Conservation (phyloP, 2,113 vertebrate species). For the Erinaceus europaeus region DNA sequence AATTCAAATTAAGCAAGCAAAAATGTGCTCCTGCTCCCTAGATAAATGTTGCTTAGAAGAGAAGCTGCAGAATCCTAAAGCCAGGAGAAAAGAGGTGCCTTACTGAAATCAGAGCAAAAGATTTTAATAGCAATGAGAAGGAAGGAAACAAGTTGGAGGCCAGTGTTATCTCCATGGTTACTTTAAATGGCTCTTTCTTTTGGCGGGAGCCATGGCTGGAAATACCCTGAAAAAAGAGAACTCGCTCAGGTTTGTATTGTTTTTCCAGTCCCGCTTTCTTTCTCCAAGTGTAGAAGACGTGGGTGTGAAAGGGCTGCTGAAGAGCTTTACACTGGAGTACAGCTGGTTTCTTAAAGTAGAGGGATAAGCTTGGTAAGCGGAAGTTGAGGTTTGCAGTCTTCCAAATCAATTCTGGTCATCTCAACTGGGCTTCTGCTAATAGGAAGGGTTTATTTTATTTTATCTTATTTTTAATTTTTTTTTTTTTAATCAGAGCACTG, state of each 20-base stretch:
- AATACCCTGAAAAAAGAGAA: not conserved
- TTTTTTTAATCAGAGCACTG: too few species aligned
- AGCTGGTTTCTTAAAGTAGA: constrained; percentile 15
- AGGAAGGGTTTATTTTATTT: too few species aligned
- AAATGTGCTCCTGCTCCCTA: not conserved
- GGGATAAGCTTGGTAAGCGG: not conserved
- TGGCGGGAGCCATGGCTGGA: not conserved
- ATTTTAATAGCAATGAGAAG: constrained; percentile 52
- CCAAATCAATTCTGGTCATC: constrained; percentile 25
- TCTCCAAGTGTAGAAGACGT: not conserved
- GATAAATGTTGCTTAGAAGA: not conserved
- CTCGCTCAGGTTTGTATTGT: not conserved
- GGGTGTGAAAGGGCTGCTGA: not conserved
- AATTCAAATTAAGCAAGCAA: not conserved
- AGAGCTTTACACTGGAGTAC: not conserved
- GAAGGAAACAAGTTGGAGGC: constrained; percentile 48
- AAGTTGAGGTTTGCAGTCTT: constrained; percentile 63
- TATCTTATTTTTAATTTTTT: too few species aligned
- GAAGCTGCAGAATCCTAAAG: not conserved
- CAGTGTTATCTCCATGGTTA: constrained; percentile 35
- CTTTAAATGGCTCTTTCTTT: constrained; percentile 2
- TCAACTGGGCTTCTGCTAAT: constrained; percentile 16
- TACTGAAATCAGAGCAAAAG: constrained; percentile 27
- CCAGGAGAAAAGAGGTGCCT: not conserved
- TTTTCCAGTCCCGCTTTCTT: not conserved